These are phyloP conservation scores for Serilophus lunatus DNA, from an alignment of 2,113 vertebrate genomes.

Conservation along the genomic window DNA sequence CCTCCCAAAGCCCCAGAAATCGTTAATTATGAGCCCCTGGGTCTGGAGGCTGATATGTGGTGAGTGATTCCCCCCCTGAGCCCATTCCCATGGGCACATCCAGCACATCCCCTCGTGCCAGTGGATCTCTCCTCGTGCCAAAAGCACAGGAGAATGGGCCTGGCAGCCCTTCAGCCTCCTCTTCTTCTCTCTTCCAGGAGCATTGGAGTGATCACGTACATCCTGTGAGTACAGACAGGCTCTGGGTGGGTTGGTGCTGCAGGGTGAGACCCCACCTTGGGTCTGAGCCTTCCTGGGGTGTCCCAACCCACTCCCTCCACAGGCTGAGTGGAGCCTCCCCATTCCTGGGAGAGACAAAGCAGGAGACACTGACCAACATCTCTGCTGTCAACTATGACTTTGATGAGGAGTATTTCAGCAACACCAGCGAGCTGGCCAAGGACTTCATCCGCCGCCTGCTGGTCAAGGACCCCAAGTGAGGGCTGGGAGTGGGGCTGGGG, in stretches of 20 bases:
- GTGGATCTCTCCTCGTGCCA: rapidly evolving
- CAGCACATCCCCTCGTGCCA: rapidly evolving
- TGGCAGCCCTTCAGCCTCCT: rapidly evolving
- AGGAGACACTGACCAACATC: slow-evolving; percentile 97
- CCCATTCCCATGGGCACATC: neutral
- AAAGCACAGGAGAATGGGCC: neutral
- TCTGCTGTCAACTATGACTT: slow-evolving; percentile 96
- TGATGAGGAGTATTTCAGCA: slow-evolving; percentile 95
- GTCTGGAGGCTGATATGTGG: slow-evolving; percentile 98
- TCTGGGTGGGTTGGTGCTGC: neutral
- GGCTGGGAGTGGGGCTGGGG: neutral
- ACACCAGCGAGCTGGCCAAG: slow-evolving; percentile 95
- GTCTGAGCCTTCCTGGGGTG: neutral
- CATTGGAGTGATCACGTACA: slow-evolving; percentile 96
- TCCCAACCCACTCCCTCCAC: neutral
- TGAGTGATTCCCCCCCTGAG: slow-evolving; percentile 64
- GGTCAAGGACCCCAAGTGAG: slow-evolving; percentile 96
- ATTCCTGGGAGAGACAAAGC: slow-evolving; percentile 94
- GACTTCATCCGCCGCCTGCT: slow-evolving; percentile 95
- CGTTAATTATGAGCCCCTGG: slow-evolving; percentile 95
- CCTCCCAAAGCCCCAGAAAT: slow-evolving; percentile 89
- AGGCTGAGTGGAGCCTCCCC: slow-evolving; percentile 94
- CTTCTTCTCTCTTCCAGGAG: slow-evolving; percentile 78
- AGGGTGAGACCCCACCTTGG: rapidly evolving
- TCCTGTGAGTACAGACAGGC: slow-evolving; percentile 83